Percentiles rank a stretch among this genome's conserved stretches.
Conservation (phyloP, 2,888 invertebrate genomes). For the Trissoscelio sp. region DNA sequence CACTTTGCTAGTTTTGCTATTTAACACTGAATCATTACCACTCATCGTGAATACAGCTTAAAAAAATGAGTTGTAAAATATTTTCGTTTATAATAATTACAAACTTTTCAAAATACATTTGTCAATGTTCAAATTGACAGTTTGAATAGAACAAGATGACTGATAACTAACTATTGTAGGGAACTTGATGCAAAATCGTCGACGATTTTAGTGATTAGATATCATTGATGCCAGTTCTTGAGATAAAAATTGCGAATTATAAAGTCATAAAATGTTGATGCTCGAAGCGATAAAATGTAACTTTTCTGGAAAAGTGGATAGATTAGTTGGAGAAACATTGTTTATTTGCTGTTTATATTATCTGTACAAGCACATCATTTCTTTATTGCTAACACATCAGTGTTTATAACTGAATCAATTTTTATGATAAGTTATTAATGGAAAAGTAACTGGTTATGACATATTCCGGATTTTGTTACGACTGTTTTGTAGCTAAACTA, state of each 20-base stretch:
- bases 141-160: neutral
- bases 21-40: slow-evolving; percentile 17
- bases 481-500: too few species aligned
- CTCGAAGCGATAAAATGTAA: slow-evolving; percentile 33
- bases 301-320: slow-evolving; percentile 31
- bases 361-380: slow-evolving; percentile 3
- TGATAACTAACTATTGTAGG: slow-evolving; percentile 33
- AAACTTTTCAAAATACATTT: slow-evolving; percentile 37
- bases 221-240: slow-evolving; percentile 43
- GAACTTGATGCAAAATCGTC: slow-evolving; percentile 20
- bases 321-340: slow-evolving; percentile 43
- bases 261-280: slow-evolving; percentile 46
- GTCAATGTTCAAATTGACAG: slow-evolving; percentile 14
- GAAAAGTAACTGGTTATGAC: too few species aligned
- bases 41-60: slow-evolving; percentile 16
- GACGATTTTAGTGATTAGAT: slow-evolving; percentile 58
- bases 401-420: too few species aligned
- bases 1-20: slow-evolving; percentile 14
- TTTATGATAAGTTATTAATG: too few species aligned
- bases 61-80: neutral
- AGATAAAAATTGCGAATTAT: slow-evolving; percentile 40
- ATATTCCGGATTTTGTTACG: too few species aligned
- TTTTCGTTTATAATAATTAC: neutral
- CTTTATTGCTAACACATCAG: neutral
- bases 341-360: slow-evolving; percentile 12